phyloP scores from a whole-genome alignment of 92 coral and sea anemone species.

The Plumapathes pennacea region DNA sequence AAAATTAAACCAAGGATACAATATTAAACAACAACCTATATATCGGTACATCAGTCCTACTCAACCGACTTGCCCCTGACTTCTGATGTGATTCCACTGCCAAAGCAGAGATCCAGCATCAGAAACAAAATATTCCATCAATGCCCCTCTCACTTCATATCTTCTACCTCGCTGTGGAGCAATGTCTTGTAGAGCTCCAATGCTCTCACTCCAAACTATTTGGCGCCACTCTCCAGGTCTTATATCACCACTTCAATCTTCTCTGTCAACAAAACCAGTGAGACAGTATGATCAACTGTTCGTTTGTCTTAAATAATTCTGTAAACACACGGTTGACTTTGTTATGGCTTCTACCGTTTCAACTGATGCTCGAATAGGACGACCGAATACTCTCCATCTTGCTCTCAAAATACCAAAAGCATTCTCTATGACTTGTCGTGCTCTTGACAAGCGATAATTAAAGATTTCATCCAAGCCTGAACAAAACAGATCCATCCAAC shows the following conservation, averaged over 20 bases:
- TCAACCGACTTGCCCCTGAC: slow-evolving; percentile 18
- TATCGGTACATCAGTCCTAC: no score
- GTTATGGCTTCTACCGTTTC: slow-evolving; percentile 59
- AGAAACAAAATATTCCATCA: slow-evolving; percentile 42
- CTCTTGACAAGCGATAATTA: slow-evolving; percentile 64
- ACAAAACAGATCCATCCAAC: no score
- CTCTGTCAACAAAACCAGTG: slow-evolving; percentile 57
- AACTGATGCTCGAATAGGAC: slow-evolving; percentile 55
- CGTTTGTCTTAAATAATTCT: slow-evolving; percentile 57
- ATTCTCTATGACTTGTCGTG: slow-evolving; percentile 60
- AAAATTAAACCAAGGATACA: no score
- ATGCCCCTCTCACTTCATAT: slow-evolving; percentile 20
- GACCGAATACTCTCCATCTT: slow-evolving; percentile 59
- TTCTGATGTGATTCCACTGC: slow-evolving; percentile 1
- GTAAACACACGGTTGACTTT: slow-evolving; percentile 63
- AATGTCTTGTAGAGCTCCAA: slow-evolving; percentile 18
- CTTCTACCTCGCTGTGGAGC: slow-evolving; percentile 33
- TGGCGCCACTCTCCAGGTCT: slow-evolving; percentile 60
- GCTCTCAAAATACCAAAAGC: slow-evolving; percentile 60
- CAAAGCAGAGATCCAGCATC: slow-evolving; percentile 37
- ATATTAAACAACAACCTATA: no score
- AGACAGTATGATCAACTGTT: slow-evolving; percentile 60
- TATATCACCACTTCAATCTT: slow-evolving; percentile 35
- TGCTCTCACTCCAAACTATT: slow-evolving; percentile 19
- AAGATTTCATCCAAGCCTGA: no score